Percentiles rank a stretch among this genome's conserved stretches.
These are phyloP conservation scores for Danio albolineatus DNA, from an alignment of 2,797 vertebrate species.

Conservation along the genomic window DNA sequence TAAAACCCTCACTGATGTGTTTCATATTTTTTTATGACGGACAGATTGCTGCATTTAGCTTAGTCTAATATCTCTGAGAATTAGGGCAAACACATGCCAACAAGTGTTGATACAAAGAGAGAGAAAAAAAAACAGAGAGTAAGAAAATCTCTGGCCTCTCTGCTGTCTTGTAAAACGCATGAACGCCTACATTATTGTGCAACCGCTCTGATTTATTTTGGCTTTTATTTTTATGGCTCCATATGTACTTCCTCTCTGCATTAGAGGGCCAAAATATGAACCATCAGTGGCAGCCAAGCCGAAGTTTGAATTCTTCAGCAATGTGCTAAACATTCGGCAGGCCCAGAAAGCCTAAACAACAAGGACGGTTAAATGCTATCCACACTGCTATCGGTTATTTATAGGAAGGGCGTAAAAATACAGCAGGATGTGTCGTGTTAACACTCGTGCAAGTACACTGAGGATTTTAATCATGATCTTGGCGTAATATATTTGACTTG, in stretches of 20 bases:
- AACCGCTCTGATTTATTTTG: constrained; percentile 82
- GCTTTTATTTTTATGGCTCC: constrained; percentile 80
- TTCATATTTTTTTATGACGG: constrained; percentile 31
- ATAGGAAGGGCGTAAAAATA: constrained; percentile 33
- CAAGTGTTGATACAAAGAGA: constrained; percentile 38
- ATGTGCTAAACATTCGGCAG: constrained; percentile 65
- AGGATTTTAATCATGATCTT: constrained; percentile 5
- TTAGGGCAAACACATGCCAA: constrained; percentile 40
- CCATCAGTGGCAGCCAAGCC: constrained; percentile 78
- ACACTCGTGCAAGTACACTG: neutral
- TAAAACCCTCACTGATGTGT: constrained; percentile 29
- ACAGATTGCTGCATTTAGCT: constrained; percentile 2
- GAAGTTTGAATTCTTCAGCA: constrained; percentile 82
- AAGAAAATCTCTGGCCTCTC: constrained; percentile 55
- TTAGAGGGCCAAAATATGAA: constrained; percentile 80
- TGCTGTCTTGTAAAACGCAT: constrained; percentile 70
- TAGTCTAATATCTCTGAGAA: constrained; percentile 17
- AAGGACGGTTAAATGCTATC: constrained; percentile 34
- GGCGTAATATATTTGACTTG: neutral
- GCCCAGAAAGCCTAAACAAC: constrained; percentile 41
- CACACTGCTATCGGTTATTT: constrained; percentile 43
- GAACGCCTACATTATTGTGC: constrained; percentile 76
- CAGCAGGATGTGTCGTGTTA: constrained; percentile 34
- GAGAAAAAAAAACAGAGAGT: constrained; percentile 30
- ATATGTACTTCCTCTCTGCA: constrained; percentile 77